Evolutionary conservation across 2,888 invertebrate genomes (phyloP).

Genomic region (Anthrax anthrax): DNA sequence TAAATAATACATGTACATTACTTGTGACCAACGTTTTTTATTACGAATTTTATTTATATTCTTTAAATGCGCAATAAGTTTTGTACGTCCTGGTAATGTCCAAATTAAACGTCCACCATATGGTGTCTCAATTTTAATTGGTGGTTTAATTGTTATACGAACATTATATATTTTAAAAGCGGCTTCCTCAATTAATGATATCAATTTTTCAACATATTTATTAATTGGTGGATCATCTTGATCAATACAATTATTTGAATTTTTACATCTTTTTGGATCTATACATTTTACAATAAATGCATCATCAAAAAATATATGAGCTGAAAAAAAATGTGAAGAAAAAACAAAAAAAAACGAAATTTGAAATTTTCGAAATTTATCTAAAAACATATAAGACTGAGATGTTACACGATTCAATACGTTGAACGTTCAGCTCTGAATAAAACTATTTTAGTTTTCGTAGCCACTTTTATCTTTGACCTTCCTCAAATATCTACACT

Average conservation of each 20-base stretch:
- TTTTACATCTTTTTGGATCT: constrained; percentile 13
- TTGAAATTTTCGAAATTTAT: background rate
- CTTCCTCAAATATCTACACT: too few species aligned
- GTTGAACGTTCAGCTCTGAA: too few species aligned
- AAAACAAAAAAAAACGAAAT: background rate
- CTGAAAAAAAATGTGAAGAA: constrained; percentile 28
- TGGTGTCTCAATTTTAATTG: constrained; percentile 64
- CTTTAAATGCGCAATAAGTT: constrained; percentile 74
- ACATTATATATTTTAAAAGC: constrained; percentile 55
- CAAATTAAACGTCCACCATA: constrained; percentile 77
- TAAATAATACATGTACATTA: constrained; percentile 90
- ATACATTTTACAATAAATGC: constrained; percentile 46
- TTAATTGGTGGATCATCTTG: constrained; percentile 61
- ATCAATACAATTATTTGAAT: constrained; percentile 27
- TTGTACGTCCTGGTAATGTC: constrained; percentile 71
- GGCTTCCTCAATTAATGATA: constrained; percentile 59
- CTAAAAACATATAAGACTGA: too few species aligned
- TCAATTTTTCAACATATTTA: constrained; percentile 59
- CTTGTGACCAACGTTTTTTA: constrained; percentile 88
- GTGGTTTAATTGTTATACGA: constrained; percentile 48
- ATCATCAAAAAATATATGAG: constrained; percentile 75
- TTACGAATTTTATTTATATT: constrained; percentile 78
- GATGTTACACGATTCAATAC: too few species aligned
- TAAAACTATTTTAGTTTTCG: background rate
- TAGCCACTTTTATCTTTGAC: too few species aligned